Evolutionary conservation across 2,113 vertebrate genomes (phyloP), one percentile per base, ranked within the genome.

Genomic region (Toxotes jaculatrix): DNA sequence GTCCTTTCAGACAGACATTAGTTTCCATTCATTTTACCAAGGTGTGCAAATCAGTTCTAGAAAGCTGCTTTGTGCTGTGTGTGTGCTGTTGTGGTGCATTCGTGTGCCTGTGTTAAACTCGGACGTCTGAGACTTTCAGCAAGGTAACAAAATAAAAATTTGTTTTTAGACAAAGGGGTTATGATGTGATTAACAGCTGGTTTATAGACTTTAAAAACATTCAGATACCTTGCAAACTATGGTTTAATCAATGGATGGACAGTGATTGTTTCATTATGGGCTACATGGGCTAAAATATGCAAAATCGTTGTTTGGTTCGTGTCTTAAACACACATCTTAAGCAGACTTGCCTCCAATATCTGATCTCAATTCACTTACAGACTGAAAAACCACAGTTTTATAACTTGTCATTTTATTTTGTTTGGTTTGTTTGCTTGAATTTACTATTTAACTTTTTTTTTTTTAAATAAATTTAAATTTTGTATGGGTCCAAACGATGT

Each of bases 401-500:
- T 51, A 9, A 10, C 21, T 55, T 55, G n/a, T 38, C 31, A 7
- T 65, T 76, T 81, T 64, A 53, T 83, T 49, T 61, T 16, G 14
- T 12, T 68, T 63, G 23, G 11, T 12, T 65, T 63, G 23, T 12
- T 70, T 68, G 27, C 40, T 66, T 72, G 11, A 31, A 43, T 77
- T 74, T 51, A 21, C 5, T 80, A 40, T 71, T 53, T 71, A 61
- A 69, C 68, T 14, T 56, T 74, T 38, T 27, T 56, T 57, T 43
- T 40, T 55, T 42, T 59, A 2, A 21, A 21, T n/a, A 23, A 27
- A 27, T 27, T 62, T 38, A 19, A 61, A 63, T 80, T 82, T 60
- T 17, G 1, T 75, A 16, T 56, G n/a, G 10, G 23, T 83, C 67
- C 57, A 78, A 79, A 89, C 85, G 27, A 86, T 89, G 64, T 88